These are phyloP conservation scores for Thera britannica DNA, from an alignment of 2,888 invertebrate species.

Conservation along the genomic window DNA sequence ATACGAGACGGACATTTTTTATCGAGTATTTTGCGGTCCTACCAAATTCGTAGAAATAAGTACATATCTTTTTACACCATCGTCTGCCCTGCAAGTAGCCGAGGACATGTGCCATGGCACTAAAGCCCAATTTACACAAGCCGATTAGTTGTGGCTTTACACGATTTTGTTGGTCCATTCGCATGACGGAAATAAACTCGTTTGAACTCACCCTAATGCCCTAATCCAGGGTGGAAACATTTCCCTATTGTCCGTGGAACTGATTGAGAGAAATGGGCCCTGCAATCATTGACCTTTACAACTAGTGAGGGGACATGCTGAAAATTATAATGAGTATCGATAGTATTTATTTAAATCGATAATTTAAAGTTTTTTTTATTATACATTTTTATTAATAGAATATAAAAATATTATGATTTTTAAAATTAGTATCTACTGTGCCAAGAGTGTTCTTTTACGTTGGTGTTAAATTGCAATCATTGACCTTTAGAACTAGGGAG, in stretches of 20 bases:
- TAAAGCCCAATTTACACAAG: not conserved
- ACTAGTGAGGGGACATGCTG: slow-evolving; percentile 39
- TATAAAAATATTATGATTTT: too few relatives aligned
- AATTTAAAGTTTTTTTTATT: too few relatives aligned
- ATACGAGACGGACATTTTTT: slow-evolving; percentile 6
- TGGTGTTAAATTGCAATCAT: too few relatives aligned
- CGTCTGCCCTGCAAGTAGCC: not conserved
- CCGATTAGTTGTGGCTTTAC: not conserved
- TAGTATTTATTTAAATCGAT: too few relatives aligned
- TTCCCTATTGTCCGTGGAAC: slow-evolving; percentile 45
- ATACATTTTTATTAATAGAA: too few relatives aligned
- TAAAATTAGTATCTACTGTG: too few relatives aligned
- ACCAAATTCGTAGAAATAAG: too few relatives aligned
- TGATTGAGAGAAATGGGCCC: slow-evolving; percentile 61
- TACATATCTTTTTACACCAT: too few relatives aligned
- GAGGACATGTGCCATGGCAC: not conserved
- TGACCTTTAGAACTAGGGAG: too few relatives aligned
- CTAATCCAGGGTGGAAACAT: slow-evolving; percentile 21
- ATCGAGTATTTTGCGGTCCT: too few relatives aligned
- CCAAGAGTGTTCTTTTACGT: too few relatives aligned
- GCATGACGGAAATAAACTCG: slow-evolving; percentile 1
- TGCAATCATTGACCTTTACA: slow-evolving; percentile 52
- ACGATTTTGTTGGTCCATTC: not conserved
- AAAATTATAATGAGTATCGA: too few relatives aligned
- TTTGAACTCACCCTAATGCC: slow-evolving; percentile 8